Evolutionary conservation across 2,797 vertebrate genomes (phyloP).

Genomic region (Sparidentex hasta): DNA sequence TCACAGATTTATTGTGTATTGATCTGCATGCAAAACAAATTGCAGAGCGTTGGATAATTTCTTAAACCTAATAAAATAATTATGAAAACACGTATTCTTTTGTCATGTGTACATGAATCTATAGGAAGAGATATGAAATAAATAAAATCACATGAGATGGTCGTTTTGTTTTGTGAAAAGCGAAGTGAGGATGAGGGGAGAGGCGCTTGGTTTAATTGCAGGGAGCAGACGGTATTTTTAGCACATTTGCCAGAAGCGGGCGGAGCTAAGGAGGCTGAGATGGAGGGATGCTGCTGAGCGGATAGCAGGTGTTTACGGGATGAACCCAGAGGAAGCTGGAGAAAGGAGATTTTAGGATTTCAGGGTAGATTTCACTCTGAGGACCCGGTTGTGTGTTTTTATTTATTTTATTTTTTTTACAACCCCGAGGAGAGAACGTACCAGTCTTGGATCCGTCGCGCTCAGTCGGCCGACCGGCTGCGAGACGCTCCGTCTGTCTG

Average conservation of each 20-base stretch:
- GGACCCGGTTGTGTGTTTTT: background rate
- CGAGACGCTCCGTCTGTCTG: conserved; percentile 57
- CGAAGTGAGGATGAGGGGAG: background rate
- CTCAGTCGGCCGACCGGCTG: conserved; percentile 6
- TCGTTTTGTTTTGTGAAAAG: conserved; percentile 5
- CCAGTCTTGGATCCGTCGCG: no score
- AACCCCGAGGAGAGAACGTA: no score
- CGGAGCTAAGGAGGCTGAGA: conserved; percentile 67
- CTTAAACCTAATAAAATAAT: background rate
- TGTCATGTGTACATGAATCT: background rate
- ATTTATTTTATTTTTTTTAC: background rate
- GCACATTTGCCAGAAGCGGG: conserved; percentile 56
- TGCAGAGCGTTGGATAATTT: background rate
- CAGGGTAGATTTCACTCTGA: background rate
- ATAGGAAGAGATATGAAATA: background rate
- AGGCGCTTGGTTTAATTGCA: conserved; percentile 40
- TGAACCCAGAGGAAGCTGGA: conserved; percentile 15
- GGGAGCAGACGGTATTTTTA: conserved; percentile 45
- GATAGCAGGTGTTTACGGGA: conserved; percentile 68
- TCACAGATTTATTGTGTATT: background rate
- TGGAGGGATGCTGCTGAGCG: conserved; percentile 68
- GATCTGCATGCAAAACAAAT: background rate
- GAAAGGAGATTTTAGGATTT: background rate
- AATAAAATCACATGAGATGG: background rate
- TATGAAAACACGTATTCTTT: background rate